These are phyloP conservation scores for Epistrophella euchroma DNA, from an alignment of 2,888 invertebrate genomes.

Conservation along the genomic window DNA sequence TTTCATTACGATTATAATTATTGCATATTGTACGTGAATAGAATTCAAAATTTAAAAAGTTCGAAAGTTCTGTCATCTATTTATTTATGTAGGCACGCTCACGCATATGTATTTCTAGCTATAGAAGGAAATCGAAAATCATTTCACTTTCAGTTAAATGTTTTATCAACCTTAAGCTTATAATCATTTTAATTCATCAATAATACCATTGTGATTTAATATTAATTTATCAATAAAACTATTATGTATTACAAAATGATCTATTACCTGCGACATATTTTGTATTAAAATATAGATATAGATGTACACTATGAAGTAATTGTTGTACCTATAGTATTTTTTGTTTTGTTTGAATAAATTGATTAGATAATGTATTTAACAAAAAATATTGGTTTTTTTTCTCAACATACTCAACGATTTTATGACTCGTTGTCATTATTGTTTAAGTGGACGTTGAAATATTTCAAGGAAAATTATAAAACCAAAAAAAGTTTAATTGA, in stretches of 20 bases:
- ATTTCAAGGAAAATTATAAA: slow-evolving; percentile 42
- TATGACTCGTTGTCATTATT: slow-evolving; percentile 47
- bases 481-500: slow-evolving; percentile 30
- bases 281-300: slow-evolving; percentile 28
- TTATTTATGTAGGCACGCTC: not conserved
- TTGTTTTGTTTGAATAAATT: not conserved
- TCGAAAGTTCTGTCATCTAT: not conserved
- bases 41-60: not conserved
- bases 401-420: not conserved
- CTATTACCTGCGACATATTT: slow-evolving; percentile 39
- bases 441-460: slow-evolving; percentile 47
- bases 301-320: slow-evolving; percentile 32
- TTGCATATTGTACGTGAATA: not conserved
- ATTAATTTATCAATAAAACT: not conserved
- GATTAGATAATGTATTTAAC: slow-evolving; percentile 6
- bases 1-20: not conserved
- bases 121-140: not conserved
- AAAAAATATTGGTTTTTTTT: slow-evolving; percentile 1
- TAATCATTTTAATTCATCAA: not conserved
- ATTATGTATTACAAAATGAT: slow-evolving; percentile 21
- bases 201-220: not conserved
- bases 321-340: not conserved
- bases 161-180: not conserved
- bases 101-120: not conserved
- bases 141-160: slow-evolving; percentile 12